Percentiles rank a stretch among this genome's conserved stretches.
Evolutionary conservation across 2,113 vertebrate species (phyloP).

Genomic region (Alectura lathami): DNA sequence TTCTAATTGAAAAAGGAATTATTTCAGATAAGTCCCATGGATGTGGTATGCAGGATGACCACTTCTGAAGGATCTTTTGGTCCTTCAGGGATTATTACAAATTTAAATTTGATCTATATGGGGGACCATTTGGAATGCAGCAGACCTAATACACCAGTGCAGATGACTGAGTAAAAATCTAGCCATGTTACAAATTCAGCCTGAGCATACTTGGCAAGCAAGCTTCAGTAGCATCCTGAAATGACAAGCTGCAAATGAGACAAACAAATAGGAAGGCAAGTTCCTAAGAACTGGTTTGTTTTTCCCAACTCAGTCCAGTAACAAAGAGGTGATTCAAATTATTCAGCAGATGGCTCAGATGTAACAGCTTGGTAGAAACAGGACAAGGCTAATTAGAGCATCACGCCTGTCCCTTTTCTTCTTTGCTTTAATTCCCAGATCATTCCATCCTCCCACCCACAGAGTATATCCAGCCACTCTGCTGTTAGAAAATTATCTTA

Average conservation of each 20-base stretch:
- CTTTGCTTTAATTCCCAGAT: slow-evolving; percentile 57
- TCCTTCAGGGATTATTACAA: background rate
- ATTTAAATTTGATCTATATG: background rate
- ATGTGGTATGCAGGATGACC: background rate
- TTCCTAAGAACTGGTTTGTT: background rate
- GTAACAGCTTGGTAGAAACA: slow-evolving; percentile 70
- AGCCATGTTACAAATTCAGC: background rate
- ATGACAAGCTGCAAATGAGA: background rate
- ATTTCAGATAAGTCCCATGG: fast-evolving
- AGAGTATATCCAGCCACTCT: slow-evolving; percentile 33
- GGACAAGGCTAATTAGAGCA: slow-evolving; percentile 61
- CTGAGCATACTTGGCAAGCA: background rate
- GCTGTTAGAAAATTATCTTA: background rate
- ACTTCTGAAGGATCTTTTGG: background rate
- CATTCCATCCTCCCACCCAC: background rate
- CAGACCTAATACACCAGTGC: fast-evolving
- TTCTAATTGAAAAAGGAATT: background rate
- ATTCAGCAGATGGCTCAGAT: slow-evolving; percentile 65
- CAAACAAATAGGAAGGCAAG: background rate
- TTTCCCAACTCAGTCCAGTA: background rate
- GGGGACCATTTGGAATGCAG: background rate
- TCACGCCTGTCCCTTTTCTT: slow-evolving; percentile 22
- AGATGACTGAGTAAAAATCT: background rate
- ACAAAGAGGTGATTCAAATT: slow-evolving; percentile 66
- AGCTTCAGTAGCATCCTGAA: background rate